phyloP scores from a whole-genome alignment of 2,888 invertebrate species.

The Augochlorella aurata region DNA sequence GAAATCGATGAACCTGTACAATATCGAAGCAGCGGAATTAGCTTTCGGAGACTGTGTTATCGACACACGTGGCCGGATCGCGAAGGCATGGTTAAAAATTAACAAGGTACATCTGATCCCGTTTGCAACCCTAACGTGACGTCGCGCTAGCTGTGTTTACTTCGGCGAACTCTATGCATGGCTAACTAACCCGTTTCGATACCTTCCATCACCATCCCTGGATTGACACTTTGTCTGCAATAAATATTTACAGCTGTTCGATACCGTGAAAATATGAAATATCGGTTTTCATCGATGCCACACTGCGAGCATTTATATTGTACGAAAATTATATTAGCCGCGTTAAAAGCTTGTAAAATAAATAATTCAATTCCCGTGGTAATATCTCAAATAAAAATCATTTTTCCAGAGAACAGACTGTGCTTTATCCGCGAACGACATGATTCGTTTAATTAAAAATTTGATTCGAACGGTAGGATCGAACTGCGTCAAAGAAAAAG shows the following conservation, averaged over 20 bases:
- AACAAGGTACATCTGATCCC: neutral
- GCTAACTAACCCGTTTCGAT: constrained; percentile 28
- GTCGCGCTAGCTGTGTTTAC: constrained; percentile 11
- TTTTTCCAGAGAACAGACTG: too few relatives aligned
- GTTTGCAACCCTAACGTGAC: neutral
- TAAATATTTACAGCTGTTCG: neutral
- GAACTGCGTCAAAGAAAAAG: neutral
- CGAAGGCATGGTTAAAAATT: constrained; percentile 25
- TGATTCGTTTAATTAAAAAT: neutral
- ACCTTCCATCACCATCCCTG: constrained; percentile 11
- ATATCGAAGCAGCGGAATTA: neutral
- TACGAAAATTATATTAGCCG: too few relatives aligned
- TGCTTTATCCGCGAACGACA: too few relatives aligned
- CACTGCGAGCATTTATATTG: too few relatives aligned
- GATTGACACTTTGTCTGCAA: neutral
- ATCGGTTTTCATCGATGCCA: neutral
- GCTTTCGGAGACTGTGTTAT: constrained; percentile 11
- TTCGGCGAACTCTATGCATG: constrained; percentile 38
- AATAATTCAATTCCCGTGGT: too few relatives aligned
- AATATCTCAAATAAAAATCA: too few relatives aligned
- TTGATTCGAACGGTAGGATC: neutral
- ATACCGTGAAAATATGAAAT: neutral
- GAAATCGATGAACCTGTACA: neutral
- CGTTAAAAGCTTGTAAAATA: too few relatives aligned
- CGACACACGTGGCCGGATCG: constrained; percentile 5